Percentiles rank a stretch among this genome's conserved stretches.
phyloP scores from a whole-genome alignment of 2,888 invertebrate genomes.

The Tholera decimalis region DNA sequence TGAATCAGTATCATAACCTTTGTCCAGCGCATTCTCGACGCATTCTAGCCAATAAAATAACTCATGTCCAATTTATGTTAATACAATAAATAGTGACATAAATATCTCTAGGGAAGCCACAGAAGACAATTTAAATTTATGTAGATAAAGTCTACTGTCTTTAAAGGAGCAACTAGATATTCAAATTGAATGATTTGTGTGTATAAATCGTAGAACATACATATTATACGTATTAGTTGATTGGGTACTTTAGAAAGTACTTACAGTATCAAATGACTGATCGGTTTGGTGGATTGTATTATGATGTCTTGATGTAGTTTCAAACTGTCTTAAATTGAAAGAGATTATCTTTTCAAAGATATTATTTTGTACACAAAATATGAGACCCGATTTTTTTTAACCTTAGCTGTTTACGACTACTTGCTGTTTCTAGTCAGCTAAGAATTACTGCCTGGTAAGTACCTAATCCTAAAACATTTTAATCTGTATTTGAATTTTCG shows the following conservation, averaged over 20 bases:
- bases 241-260: constrained; percentile 30
- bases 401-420: too few relatives aligned
- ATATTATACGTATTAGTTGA: constrained; percentile 44
- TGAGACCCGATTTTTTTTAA: too few relatives aligned
- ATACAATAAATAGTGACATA: constrained; percentile 91
- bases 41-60: constrained; percentile 90
- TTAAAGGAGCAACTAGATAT: constrained; percentile 71
- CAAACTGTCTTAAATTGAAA: too few relatives aligned
- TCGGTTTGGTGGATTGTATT: too few relatives aligned
- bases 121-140: constrained; percentile 89
- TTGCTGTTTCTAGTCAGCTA: too few relatives aligned
- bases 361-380: too few relatives aligned
- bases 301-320: too few relatives aligned
- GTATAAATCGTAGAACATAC: constrained; percentile 53
- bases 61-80: constrained; percentile 91
- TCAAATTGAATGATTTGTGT: constrained; percentile 83
- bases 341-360: too few relatives aligned
- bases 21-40: constrained; percentile 85
- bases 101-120: constrained; percentile 84
- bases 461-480: too few relatives aligned
- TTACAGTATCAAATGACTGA: neutral
- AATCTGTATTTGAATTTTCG: too few relatives aligned
- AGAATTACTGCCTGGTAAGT: too few relatives aligned
- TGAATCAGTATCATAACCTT: constrained; percentile 88
- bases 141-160: constrained; percentile 79